Evolutionary conservation across 2,888 invertebrate genomes (phyloP).

Genomic region (Melinaea menophilus): DNA sequence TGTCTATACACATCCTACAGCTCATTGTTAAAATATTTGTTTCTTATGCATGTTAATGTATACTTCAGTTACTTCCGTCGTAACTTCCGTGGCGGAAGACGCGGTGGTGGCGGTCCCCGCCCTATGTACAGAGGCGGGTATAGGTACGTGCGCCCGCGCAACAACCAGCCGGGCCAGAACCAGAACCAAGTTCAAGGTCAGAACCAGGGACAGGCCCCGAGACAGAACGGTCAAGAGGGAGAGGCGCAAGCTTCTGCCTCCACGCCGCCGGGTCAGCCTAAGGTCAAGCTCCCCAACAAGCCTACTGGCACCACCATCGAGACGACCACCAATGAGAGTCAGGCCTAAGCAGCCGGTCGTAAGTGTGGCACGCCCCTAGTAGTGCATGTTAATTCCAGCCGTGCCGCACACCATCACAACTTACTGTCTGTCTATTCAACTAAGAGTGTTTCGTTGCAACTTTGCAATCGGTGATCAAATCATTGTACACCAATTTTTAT

Average conservation of each 20-base stretch:
- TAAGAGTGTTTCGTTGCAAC: constrained; percentile 58
- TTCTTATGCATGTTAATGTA: background rate
- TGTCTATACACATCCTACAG: background rate
- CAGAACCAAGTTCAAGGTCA: constrained; percentile 33
- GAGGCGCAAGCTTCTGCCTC: constrained; percentile 48
- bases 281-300: constrained; percentile 55
- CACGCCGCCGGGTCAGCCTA: constrained; percentile 52
- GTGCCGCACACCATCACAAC: constrained; percentile 43
- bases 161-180: constrained; percentile 50
- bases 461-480: constrained; percentile 30
- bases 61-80: constrained; percentile 83
- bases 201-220: constrained; percentile 44
- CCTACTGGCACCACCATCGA: constrained; percentile 64
- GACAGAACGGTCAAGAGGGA: constrained; percentile 57
- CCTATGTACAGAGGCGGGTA: constrained; percentile 67
- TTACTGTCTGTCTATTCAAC: constrained; percentile 43
- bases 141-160: constrained; percentile 64
- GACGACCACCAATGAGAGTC: constrained; percentile 73
- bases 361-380: constrained; percentile 55
- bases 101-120: constrained; percentile 64
- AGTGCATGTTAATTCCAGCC: constrained; percentile 62
- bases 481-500: constrained; percentile 28
- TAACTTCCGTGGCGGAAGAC: constrained; percentile 84
- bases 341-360: constrained; percentile 57
- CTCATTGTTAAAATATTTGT: background rate